Conservation (phyloP, 2,797 vertebrate species). For the Melanitta fusca region DNA sequence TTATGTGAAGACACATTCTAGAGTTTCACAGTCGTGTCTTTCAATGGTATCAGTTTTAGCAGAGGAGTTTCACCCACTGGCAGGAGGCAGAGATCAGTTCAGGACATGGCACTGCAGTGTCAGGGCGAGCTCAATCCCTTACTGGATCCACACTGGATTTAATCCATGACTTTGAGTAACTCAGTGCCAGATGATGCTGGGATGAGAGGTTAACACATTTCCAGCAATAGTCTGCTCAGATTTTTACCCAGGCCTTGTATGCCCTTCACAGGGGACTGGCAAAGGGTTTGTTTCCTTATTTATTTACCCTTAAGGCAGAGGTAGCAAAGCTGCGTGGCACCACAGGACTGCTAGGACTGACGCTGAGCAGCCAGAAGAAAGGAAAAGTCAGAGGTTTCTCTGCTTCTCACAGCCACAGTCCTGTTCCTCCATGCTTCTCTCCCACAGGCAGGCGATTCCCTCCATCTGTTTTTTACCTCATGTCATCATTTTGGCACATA, state of each 20-base stretch:
- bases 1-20: neutral
- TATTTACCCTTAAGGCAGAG: neutral
- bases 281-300: neutral
- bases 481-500: fast-evolving
- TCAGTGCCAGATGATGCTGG: neutral
- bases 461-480: neutral
- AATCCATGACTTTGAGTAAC: neutral
- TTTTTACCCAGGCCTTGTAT: neutral
- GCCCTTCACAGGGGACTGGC: neutral
- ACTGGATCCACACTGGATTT: neutral
- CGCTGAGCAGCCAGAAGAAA: neutral
- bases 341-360: neutral
- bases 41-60: neutral
- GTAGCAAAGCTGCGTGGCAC: neutral
- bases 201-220: neutral
- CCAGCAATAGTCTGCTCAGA: neutral
- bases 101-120: neutral
- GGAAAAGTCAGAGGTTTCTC: neutral
- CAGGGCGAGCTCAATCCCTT: neutral
- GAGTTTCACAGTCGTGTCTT: neutral
- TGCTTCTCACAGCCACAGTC: neutral
- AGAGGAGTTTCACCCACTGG: neutral
- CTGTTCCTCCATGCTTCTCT: neutral
- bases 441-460: neutral
- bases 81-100: neutral